Percentiles rank a stretch among this genome's conserved stretches.
phyloP scores from a whole-genome alignment of 2,888 invertebrate genomes.

The Phasia obesa region DNA sequence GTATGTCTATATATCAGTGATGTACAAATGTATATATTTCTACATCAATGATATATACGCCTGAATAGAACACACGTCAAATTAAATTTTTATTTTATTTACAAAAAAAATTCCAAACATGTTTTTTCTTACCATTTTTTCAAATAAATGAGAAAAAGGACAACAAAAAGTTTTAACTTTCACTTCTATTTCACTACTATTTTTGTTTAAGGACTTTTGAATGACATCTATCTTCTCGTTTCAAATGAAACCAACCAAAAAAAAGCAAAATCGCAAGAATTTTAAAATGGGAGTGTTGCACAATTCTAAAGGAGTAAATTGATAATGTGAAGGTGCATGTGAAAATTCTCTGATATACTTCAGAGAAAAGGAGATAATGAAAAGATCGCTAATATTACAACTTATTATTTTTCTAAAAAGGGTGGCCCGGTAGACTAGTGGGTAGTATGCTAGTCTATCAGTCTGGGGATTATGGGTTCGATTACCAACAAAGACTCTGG shows the following conservation, averaged over 20 bases:
- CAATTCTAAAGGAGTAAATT: constrained; percentile 15
- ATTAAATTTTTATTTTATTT: constrained; percentile 54
- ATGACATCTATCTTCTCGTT: constrained; percentile 47
- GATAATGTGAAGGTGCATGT: background rate
- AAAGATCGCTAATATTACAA: no score
- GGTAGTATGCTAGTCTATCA: no score
- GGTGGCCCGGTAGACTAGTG: no score
- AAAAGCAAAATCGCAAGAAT: constrained; percentile 19
- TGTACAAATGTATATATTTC: background rate
- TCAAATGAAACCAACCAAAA: constrained; percentile 25
- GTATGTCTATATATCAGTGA: no score
- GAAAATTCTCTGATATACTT: background rate
- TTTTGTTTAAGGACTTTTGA: constrained; percentile 67
- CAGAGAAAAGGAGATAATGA: background rate
- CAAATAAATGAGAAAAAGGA: constrained; percentile 25
- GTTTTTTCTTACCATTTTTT: constrained; percentile 13
- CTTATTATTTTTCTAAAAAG: no score
- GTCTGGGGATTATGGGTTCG: no score
- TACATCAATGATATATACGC: constrained; percentile 37
- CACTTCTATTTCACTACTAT: constrained; percentile 18
- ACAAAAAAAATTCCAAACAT: constrained; percentile 17
- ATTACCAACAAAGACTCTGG: no score
- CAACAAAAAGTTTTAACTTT: constrained; percentile 27
- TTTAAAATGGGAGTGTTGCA: constrained; percentile 49
- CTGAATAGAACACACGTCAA: constrained; percentile 63